Base-by-base conservation (phyloP, 2,888 invertebrate genomes). In the Agriopis marginaria region DNA sequence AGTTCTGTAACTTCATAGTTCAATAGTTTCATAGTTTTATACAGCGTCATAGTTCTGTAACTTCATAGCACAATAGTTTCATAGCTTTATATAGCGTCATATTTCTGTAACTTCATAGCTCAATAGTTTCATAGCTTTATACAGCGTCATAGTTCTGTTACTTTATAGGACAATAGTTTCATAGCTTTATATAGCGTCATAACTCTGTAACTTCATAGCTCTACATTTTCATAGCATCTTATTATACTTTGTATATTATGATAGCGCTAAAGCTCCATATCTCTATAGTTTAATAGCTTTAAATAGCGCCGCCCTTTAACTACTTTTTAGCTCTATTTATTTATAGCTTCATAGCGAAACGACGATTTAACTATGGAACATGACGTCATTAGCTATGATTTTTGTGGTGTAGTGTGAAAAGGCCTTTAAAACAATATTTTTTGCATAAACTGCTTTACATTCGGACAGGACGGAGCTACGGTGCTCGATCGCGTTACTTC, bases 371-470 rank as follows among this genome's bases (percentile, higher is more conserved):
- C 42, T 50, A 50, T 2, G 5, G 14, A 8, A 7, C 3, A 50
- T 1, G 14, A 11, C 17, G 14, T 51, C 9, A 7, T 39, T 11
- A 32, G 56, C 12, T 44, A 40, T n/a, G 40, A 54, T 1, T 4
- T 14, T 56, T 17, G 10, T n/a, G 11, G 58, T 23, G 45, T 45
- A 47, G 45, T 58, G 32, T 58, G 45, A 58, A 58, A 8, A 1
- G 12, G 8, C 45, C 45, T 23, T 45, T 81, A 84, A 82, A 87
- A 87, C 82, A 85, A 85, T 88, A 82, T 87, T 89, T 89, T 89
- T 90, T 87, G 85, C 86, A 87, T 85, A 82, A 85, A 88, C 78
- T 84, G 85, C 85, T 87, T 87, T 82, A 82, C 84, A 86, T 88
- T 87, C 75, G 82, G 81, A 76, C 80, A 79, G 77, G 80, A 76